A percentile compares a stretch with the other conserved stretches of the same genome.
These are phyloP conservation scores for Eleutherodactylus coqui DNA, from an alignment of 2,797 vertebrate genomes.

Conservation along the genomic window DNA sequence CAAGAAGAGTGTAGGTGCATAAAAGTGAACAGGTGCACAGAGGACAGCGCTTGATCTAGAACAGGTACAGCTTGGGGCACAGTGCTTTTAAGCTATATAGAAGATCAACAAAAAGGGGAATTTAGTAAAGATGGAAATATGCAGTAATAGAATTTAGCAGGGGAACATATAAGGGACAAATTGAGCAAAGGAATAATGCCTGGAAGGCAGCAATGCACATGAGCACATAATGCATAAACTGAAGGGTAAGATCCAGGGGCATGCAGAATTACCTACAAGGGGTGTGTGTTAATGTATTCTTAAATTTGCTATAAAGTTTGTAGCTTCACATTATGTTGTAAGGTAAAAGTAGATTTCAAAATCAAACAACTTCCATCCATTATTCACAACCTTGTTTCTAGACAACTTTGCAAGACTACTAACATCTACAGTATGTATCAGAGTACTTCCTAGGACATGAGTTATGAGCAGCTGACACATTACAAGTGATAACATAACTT, in stretches of 20 bases:
- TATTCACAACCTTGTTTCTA: no score
- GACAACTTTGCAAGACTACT: background rate
- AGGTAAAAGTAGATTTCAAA: background rate
- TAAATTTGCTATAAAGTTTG: background rate
- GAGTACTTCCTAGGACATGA: background rate
- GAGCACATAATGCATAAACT: background rate
- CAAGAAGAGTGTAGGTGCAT: background rate
- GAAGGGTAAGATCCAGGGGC: background rate
- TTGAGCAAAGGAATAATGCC: background rate
- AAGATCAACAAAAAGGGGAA: background rate
- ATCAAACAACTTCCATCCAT: background rate
- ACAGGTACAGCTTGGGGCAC: no score
- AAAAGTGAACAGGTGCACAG: background rate
- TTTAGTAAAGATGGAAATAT: background rate
- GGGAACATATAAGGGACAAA: background rate
- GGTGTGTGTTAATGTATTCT: no score
- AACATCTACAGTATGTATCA: background rate
- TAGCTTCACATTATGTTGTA: background rate
- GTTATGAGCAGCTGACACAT: background rate
- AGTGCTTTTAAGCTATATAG: background rate
- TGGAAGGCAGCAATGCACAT: background rate
- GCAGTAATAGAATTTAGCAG: background rate
- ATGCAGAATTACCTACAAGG: no score
- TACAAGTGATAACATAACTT: background rate
- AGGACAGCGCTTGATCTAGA: no score